A percentile compares a stretch with the other conserved stretches of the same genome.
phyloP scores from a whole-genome alignment of 2,113 vertebrate genomes.

The Hippocampus zosterae region DNA sequence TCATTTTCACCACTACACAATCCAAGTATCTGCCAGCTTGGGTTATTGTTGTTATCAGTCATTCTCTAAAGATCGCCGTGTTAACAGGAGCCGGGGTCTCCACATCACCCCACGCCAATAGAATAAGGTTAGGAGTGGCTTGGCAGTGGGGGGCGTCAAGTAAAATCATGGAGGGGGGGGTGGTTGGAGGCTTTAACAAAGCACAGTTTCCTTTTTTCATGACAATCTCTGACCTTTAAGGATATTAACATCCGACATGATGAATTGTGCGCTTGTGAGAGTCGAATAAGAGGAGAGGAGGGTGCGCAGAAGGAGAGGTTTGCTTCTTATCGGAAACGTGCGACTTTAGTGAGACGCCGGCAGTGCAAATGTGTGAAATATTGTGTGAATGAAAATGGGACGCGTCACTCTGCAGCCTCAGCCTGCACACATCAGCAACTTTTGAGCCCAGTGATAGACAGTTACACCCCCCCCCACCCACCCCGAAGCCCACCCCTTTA shows the following conservation, averaged over 20 bases:
- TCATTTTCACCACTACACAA: background rate
- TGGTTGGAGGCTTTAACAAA: constrained; percentile 52
- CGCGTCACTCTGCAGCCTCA: constrained; percentile 27
- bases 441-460: constrained; percentile 49
- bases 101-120: constrained; percentile 23
- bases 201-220: constrained; percentile 62
- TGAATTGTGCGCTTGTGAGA: constrained; percentile 45
- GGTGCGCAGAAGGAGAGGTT: background rate
- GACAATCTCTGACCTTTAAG: constrained; percentile 67
- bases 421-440: constrained; percentile 55
- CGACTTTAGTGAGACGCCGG: constrained; percentile 43
- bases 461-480: constrained; percentile 1
- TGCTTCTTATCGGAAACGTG: constrained; percentile 50
- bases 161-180: constrained; percentile 17
- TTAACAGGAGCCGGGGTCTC: constrained; percentile 36
- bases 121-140: constrained; percentile 48
- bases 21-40: constrained; percentile 29
- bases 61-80: constrained; percentile 49
- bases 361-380: constrained; percentile 32
- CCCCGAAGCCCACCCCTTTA: background rate
- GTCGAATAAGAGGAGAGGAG: constrained; percentile 5
- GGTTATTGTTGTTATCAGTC: constrained; percentile 62
- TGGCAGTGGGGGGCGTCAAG: constrained; percentile 15
- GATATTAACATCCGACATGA: constrained; percentile 68
- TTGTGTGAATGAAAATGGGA: constrained; percentile 56